Evolutionary conservation across 2,113 vertebrate genomes (phyloP).

Genomic region (Strix uralensis): DNA sequence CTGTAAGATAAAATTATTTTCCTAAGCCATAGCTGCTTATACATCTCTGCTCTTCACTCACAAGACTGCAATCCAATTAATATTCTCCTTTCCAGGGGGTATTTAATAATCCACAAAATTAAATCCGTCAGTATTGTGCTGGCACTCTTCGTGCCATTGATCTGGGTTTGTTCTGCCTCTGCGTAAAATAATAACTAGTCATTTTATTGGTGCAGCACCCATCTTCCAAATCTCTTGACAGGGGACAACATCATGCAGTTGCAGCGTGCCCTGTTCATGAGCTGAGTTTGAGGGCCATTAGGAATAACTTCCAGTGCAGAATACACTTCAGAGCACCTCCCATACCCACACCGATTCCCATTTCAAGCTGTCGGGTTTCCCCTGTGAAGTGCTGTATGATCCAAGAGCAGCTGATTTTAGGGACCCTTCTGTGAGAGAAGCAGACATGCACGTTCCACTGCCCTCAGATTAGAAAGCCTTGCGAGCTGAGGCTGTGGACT

Average conservation of each 20-base stretch:
- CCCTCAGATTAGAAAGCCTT: not conserved
- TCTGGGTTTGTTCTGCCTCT: not conserved
- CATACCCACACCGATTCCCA: rapidly evolving
- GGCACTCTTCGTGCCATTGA: not conserved
- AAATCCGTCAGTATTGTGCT: constrained; percentile 7
- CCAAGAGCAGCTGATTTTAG: not conserved
- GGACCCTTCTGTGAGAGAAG: not conserved
- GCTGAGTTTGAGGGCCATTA: rapidly evolving
- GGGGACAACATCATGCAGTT: rapidly evolving
- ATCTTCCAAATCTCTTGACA: not conserved
- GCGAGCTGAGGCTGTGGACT: not conserved
- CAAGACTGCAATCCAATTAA: constrained; percentile 46
- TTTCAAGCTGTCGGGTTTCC: not conserved
- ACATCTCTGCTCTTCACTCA: not conserved
- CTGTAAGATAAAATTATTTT: not conserved
- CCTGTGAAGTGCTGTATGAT: not conserved
- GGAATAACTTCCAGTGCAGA: rapidly evolving
- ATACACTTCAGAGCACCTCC: not conserved
- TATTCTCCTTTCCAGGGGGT: constrained; percentile 54
- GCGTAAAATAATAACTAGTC: not conserved
- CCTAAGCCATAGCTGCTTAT: constrained; percentile 10
- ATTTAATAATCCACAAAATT: constrained; percentile 57
- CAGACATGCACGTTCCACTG: not conserved
- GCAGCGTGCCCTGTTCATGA: rapidly evolving
- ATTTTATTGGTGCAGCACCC: not conserved